Base-by-base conservation (phyloP, 2,797 vertebrate species). In the Morelia viridis region DNA sequence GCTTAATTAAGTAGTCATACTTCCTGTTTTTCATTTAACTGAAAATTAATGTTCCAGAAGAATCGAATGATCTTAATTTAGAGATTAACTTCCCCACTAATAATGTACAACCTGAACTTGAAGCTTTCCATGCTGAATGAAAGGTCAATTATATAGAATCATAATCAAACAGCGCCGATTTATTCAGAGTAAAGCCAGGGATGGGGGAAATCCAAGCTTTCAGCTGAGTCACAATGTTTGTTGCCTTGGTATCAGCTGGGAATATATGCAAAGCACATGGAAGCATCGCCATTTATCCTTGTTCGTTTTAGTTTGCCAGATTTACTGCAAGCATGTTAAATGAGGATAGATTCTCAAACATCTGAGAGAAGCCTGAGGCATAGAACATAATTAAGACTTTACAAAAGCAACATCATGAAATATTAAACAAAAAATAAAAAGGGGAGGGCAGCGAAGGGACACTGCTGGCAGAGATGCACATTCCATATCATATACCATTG, bases 241-340 rank as follows among this genome's bases (percentile, higher is more conserved):
- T 62, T 58, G 12, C 9, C 85, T 86, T 88, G 85, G 56, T 88
- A 93, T 95, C 93, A 15, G 19, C 68, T 71, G 65, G 94, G 62
- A 57, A 11, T 15, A 62, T 24, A 88, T 46, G 12, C 65, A 57
- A 1, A 9, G 56, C 17, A 6, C 60, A 35, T 19, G 46, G 56
- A 65, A 90, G n/a, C 65, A 58, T 28, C 0, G 0, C 46, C 94
- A 87, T 95, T 92, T 50, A 89, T 92, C 88, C 17, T 91, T 94
- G 83, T 95, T 96, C 93, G 90, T 57, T 94, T 90, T 83, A 92
- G 58, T 88, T 95, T 85, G 93, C 46, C 71, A 85, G 65, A 92
- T 93, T 95, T 95, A 56, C 28, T 76, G 61, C 50, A 91, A 46
- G 61, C 93, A 58, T 28, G 24, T 8, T 91, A 71, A 91, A 95